Conservation (phyloP, 2,888 invertebrate genomes). For the Stenoptilia bipunctidactyla region DNA sequence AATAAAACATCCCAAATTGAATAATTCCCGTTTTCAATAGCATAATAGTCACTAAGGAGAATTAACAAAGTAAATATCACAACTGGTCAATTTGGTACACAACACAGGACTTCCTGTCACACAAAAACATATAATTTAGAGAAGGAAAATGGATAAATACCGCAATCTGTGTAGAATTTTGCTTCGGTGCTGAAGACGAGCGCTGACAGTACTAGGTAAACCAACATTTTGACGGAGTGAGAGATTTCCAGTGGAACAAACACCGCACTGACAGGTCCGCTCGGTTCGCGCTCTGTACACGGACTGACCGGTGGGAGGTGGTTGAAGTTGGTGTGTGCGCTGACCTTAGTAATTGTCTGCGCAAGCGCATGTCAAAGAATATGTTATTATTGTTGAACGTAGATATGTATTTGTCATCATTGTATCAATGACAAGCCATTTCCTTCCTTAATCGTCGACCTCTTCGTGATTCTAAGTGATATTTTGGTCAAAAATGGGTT, state of each 20-base stretch:
- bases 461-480: no score
- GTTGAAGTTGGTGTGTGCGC: constrained; percentile 2
- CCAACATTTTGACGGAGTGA: constrained; percentile 36
- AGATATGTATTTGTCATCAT: not conserved
- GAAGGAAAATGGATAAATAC: constrained; percentile 25
- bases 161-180: constrained; percentile 58
- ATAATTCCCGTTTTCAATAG: no score
- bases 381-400: not conserved
- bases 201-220: constrained; percentile 32
- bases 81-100: no score
- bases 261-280: no score
- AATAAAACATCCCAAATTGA: not conserved
- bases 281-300: no score
- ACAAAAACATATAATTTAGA: constrained; percentile 5
- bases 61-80: no score
- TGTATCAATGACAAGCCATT: no score
- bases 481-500: no score
- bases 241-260: no score
- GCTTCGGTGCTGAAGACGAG: constrained; percentile 47
- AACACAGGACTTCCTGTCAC: not conserved
- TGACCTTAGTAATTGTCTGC: not conserved
- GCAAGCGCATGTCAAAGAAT: not conserved
- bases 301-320: no score
- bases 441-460: no score
- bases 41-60: no score